Base-by-base conservation (phyloP, 2,113 vertebrate genomes). In the Hemiscyllium ocellatum region DNA sequence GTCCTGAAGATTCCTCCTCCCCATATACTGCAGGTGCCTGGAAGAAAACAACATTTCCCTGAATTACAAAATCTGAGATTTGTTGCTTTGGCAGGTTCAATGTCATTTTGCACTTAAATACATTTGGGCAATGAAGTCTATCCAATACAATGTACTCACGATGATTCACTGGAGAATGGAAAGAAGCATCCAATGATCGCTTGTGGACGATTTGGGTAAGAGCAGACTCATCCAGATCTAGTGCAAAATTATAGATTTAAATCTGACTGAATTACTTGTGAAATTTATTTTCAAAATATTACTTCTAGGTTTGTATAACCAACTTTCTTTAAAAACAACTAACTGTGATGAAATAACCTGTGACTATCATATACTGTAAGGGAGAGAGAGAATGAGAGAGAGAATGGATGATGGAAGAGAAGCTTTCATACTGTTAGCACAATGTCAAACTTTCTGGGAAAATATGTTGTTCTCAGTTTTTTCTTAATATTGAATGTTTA, bases 11-110 rank as follows among this genome's bases (percentile, higher is more conserved):
- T 7, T 85, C 95, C 95, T 15, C 2, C 13, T 95, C 95, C 95
- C 52, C 52, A 95, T 26, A 65, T 86, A 24, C 29, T 95, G 95
- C 95, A 95, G 52, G 50, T 86, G 20, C 66, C 95, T 95, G 37
- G 33, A 66, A 72, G 12, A 95, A 72, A 95, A 95, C 12, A 47
- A 70, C 37, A 76, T 72, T 17, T 50, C 7, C 12, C 26, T 72
- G 4, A 33, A 42, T 72, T 33, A 95, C 7, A 95, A 72, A 3
- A 91, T 29, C 42, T 17, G 10, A 76, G 50, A 22, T 33, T 72
- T 72, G 3, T 29, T 90, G 15, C 26, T 61, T 33, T 90, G 12
- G 61, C 33, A 89, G 50, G 12, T 56, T 61, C 13, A 29, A 26
- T 29, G 10, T 61, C 86, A 56, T 56, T 6, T 56, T 13, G 72